Conservation (phyloP, 64 coral and sea anemone genomes). For the Montipora foliosa region DNA sequence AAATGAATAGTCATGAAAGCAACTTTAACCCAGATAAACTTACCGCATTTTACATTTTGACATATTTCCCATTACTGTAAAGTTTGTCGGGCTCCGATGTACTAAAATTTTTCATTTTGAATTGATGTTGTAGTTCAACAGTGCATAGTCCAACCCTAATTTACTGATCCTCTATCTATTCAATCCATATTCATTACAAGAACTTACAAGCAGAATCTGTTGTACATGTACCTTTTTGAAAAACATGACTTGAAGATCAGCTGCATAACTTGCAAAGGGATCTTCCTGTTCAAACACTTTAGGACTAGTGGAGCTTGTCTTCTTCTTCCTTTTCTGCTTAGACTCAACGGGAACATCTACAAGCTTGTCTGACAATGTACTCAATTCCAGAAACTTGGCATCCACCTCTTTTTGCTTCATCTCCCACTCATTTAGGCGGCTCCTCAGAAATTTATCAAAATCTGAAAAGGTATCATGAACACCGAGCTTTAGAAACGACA, state of each 20-base stretch:
- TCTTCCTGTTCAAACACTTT: slow-evolving; percentile 31
- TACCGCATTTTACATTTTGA: no score
- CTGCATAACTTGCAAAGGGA: slow-evolving; percentile 55
- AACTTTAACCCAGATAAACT: no score
- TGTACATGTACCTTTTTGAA: slow-evolving; percentile 42
- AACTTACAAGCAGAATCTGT: no score
- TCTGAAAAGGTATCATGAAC: slow-evolving; percentile 24
- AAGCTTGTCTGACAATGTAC: slow-evolving; percentile 11
- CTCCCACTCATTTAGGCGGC: slow-evolving; percentile 39
- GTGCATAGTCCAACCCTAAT: not conserved
- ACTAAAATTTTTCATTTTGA: no score
- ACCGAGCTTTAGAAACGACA: not conserved
- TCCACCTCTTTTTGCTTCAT: slow-evolving; percentile 47
- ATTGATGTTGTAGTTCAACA: not conserved
- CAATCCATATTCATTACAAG: not conserved
- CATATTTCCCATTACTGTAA: no score
- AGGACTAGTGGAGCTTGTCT: not conserved
- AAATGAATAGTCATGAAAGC: no score
- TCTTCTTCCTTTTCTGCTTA: slow-evolving; percentile 40
- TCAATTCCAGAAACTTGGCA: slow-evolving; percentile 48
- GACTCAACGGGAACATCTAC: slow-evolving; percentile 23
- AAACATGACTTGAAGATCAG: slow-evolving; percentile 52
- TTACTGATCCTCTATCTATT: not conserved
- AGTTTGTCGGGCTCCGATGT: no score
- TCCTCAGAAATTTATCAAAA: slow-evolving; percentile 40